Conservation (phyloP, 2,888 invertebrate species). For the Ornithoptera priamus region DNA sequence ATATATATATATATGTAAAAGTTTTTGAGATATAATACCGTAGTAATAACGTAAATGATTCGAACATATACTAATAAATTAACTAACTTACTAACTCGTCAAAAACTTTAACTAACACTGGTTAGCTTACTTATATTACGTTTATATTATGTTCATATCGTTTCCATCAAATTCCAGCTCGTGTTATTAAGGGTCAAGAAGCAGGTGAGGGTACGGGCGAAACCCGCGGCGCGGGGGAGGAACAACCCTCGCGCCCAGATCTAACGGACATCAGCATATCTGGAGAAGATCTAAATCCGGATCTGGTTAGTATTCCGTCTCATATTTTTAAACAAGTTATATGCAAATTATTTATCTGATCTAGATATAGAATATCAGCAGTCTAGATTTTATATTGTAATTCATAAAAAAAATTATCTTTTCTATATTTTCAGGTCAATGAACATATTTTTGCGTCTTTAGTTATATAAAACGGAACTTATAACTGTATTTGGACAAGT, state of each 20-base stretch:
- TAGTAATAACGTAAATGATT: neutral
- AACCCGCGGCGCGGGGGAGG: conserved; percentile 57
- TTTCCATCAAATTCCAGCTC: conserved; percentile 51
- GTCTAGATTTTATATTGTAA: too few relatives aligned
- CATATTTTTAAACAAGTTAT: neutral
- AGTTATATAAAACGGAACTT: too few relatives aligned
- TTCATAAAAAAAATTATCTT: too few relatives aligned
- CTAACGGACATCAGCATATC: conserved; percentile 69
- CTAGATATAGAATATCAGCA: too few relatives aligned
- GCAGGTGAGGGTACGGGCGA: conserved; percentile 52
- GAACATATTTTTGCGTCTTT: too few relatives aligned
- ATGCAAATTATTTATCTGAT: too few relatives aligned
- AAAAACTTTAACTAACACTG: neutral
- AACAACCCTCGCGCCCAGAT: conserved; percentile 64
- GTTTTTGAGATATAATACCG: neutral
- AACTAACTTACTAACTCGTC: neutral
- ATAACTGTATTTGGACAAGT: too few relatives aligned
- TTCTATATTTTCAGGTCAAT: too few relatives aligned
- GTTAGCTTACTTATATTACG: neutral
- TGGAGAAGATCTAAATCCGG: conserved; percentile 59
- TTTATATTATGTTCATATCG: neutral
- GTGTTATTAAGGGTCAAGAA: conserved; percentile 47
- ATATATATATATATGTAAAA: neutral
- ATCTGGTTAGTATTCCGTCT: conserved; percentile 54
- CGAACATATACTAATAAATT: neutral